phyloP scores from a whole-genome alignment of 2,113 vertebrate genomes.

The Corythoichthys haematopterus region DNA sequence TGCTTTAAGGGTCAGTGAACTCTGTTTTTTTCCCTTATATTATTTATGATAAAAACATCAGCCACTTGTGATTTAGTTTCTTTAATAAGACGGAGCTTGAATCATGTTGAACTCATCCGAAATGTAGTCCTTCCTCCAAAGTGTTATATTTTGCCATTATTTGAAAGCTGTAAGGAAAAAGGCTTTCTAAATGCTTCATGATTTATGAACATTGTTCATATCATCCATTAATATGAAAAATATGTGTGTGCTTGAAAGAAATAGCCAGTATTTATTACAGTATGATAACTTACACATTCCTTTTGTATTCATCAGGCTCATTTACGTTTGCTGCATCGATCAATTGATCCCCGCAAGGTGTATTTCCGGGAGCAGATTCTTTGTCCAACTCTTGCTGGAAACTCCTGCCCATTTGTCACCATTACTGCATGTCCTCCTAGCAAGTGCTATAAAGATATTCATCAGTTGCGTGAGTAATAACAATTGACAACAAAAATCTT shows the following conservation, averaged over 20 bases:
- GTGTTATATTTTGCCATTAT: background rate
- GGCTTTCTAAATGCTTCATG: no score
- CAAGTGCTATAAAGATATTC: slow-evolving; percentile 65
- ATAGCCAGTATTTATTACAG: background rate
- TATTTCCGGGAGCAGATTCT: slow-evolving; percentile 81
- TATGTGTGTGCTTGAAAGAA: background rate
- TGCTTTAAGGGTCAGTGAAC: slow-evolving; percentile 75
- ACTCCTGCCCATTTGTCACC: slow-evolving; percentile 85
- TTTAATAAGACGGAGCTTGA: background rate
- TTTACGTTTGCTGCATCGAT: slow-evolving; percentile 75
- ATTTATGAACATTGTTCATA: no score
- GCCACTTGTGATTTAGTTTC: background rate
- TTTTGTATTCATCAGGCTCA: slow-evolving; percentile 72
- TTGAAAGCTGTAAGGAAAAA: background rate
- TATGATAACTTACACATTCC: background rate
- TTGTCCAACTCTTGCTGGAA: slow-evolving; percentile 81
- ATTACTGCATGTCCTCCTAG: slow-evolving; percentile 83
- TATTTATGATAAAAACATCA: background rate
- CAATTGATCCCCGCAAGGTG: slow-evolving; percentile 69
- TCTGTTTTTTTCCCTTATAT: background rate
- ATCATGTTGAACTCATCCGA: background rate
- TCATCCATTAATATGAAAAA: no score
- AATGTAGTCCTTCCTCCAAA: background rate
- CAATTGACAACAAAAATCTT: background rate
- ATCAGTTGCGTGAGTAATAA: slow-evolving; percentile 84